Evolutionary conservation across 1,140 invertebrate genomes (phyloP).

Genomic region (Drosophila azteca): DNA sequence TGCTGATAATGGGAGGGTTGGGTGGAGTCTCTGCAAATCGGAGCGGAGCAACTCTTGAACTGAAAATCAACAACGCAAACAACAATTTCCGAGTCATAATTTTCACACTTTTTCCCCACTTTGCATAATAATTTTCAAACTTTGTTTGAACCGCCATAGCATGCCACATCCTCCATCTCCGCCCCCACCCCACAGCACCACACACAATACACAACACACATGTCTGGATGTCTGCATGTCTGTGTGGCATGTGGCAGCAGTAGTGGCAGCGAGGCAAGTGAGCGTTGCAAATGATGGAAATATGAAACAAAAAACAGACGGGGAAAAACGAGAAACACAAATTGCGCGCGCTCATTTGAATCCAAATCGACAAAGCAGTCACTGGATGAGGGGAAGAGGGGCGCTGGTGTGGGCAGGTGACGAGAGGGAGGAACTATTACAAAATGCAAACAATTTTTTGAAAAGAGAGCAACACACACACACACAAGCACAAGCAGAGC

Average conservation of each 20-base stretch:
- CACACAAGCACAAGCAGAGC: background rate
- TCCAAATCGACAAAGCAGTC: slow-evolving; percentile 45
- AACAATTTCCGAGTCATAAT: slow-evolving; percentile 16
- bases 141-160: slow-evolving; percentile 26
- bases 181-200: background rate
- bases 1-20: too few species aligned
- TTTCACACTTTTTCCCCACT: slow-evolving; percentile 48
- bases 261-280: slow-evolving; percentile 27
- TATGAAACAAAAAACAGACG: slow-evolving; percentile 26
- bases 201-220: slow-evolving; percentile 14
- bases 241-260: slow-evolving; percentile 9
- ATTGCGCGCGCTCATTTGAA: slow-evolving; percentile 47
- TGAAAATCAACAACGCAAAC: slow-evolving; percentile 1
- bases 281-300: slow-evolving; percentile 43
- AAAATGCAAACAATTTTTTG: slow-evolving; percentile 50
- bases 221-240: slow-evolving; percentile 29
- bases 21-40: too few species aligned
- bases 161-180: slow-evolving; percentile 23
- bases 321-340: slow-evolving; percentile 28
- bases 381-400: slow-evolving; percentile 8
- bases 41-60: too few species aligned
- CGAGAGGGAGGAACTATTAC: slow-evolving; percentile 31
- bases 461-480: slow-evolving; percentile 20
- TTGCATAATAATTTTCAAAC: slow-evolving; percentile 51
- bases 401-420: slow-evolving; percentile 1